Conservation (phyloP, 64 coral and sea anemone genomes). For the Acropora yongei region DNA sequence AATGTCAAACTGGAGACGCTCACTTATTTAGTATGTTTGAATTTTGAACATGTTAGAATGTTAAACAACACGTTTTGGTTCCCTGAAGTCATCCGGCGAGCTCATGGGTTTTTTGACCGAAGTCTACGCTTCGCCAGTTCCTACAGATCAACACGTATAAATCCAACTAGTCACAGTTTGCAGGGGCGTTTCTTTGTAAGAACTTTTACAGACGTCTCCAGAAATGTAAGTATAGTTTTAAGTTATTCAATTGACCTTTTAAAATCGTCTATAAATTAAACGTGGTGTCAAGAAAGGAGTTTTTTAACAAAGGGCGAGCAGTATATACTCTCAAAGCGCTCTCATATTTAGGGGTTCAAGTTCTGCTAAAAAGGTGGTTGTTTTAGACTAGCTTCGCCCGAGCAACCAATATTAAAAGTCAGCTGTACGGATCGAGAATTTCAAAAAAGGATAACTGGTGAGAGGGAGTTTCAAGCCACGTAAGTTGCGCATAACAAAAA, state of each 20-base stretch:
- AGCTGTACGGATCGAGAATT: no score
- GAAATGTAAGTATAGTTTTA: constrained; percentile 6
- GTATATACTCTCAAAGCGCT: no score
- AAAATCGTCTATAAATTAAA: background rate
- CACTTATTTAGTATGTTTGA: background rate
- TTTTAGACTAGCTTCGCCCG: no score
- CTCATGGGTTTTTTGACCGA: background rate
- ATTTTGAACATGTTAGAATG: constrained; percentile 34
- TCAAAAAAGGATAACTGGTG: no score
- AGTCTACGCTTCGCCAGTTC: background rate
- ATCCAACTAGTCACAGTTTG: background rate
- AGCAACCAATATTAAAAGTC: no score
- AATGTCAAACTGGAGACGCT: constrained; percentile 7
- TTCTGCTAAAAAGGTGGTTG: no score
- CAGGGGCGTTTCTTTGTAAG: constrained; percentile 5
- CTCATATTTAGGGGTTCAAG: no score
- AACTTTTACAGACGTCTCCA: background rate
- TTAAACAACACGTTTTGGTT: background rate
- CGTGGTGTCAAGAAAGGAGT: background rate
- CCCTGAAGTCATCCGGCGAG: constrained; percentile 10
- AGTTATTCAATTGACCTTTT: constrained; percentile 13
- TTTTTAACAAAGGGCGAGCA: background rate
- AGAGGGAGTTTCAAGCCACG: no score
- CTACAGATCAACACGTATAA: background rate
- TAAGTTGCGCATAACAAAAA: no score